These are phyloP conservation scores for Nasonia longicornis DNA, from an alignment of 1,140 invertebrate species.

Conservation along the genomic window DNA sequence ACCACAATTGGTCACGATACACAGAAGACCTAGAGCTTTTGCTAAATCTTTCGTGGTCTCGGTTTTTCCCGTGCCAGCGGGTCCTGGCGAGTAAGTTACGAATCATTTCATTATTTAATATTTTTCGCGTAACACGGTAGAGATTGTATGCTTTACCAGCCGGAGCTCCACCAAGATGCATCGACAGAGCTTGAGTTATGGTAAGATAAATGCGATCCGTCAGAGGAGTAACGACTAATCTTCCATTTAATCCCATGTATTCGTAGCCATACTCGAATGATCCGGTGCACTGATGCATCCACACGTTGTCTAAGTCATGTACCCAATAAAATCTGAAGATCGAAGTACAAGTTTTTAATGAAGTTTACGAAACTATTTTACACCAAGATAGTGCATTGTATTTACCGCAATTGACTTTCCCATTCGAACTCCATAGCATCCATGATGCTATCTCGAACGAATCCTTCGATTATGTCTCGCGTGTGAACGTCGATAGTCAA, in stretches of 20 bases:
- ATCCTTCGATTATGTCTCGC: slow-evolving; percentile 87
- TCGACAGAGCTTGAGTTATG: slow-evolving; percentile 89
- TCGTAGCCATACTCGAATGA: slow-evolving; percentile 92
- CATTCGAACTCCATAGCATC: slow-evolving; percentile 89
- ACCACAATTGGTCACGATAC: slow-evolving; percentile 92
- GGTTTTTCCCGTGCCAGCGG: slow-evolving; percentile 89
- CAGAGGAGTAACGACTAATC: slow-evolving; percentile 90
- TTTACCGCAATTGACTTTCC: slow-evolving; percentile 84
- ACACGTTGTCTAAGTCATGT: slow-evolving; percentile 83
- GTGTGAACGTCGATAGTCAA: slow-evolving; percentile 92
- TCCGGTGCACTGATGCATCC: slow-evolving; percentile 87
- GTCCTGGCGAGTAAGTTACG: slow-evolving; percentile 66
- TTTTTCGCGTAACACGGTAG: background rate
- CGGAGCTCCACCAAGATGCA: slow-evolving; percentile 90
- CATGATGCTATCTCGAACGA: slow-evolving; percentile 87
- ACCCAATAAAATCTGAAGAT: slow-evolving; percentile 85
- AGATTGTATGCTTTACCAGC: slow-evolving; percentile 69
- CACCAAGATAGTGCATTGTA: background rate
- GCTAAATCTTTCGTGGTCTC: slow-evolving; percentile 92
- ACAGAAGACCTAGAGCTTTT: slow-evolving; percentile 87
- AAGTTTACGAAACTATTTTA: background rate
- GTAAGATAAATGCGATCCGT: slow-evolving; percentile 93
- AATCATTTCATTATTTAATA: background rate
- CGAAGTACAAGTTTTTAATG: background rate
- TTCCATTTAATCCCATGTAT: slow-evolving; percentile 92